Conservation (phyloP, 2,888 invertebrate genomes). For the Drosophila aldrichi region DNA sequence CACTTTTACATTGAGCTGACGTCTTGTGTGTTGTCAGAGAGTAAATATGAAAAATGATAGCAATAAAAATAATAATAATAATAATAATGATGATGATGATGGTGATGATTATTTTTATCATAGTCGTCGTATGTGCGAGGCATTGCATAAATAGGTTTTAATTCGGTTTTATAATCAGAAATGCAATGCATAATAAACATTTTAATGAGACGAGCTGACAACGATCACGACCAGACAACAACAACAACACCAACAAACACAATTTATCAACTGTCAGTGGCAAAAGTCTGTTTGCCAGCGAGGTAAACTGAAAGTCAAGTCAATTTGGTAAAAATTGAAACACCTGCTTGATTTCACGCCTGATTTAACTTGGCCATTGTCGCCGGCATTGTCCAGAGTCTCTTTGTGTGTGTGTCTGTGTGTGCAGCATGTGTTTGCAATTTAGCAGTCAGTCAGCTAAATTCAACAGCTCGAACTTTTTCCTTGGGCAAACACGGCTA, state of each 20-base stretch:
- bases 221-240: slow-evolving; percentile 25
- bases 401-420: background rate
- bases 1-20: slow-evolving; percentile 55
- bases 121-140: slow-evolving; percentile 26
- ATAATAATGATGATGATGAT: slow-evolving; percentile 39
- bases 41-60: slow-evolving; percentile 69
- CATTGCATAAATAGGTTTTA: slow-evolving; percentile 76
- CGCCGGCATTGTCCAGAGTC: slow-evolving; percentile 51
- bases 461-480: slow-evolving; percentile 65
- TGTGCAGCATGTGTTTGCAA: slow-evolving; percentile 77
- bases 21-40: slow-evolving; percentile 42
- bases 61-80: slow-evolving; percentile 51
- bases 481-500: slow-evolving; percentile 71
- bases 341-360: slow-evolving; percentile 82
- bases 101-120: slow-evolving; percentile 27
- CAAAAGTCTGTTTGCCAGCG: slow-evolving; percentile 21
- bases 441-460: slow-evolving; percentile 76
- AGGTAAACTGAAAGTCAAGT: slow-evolving; percentile 67
- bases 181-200: slow-evolving; percentile 75
- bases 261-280: slow-evolving; percentile 62
- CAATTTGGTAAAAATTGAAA: slow-evolving; percentile 80
- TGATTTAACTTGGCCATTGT: slow-evolving; percentile 80
- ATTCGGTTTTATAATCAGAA: slow-evolving; percentile 74
- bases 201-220: slow-evolving; percentile 75
- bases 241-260: slow-evolving; percentile 19